Evolutionary conservation across 2,797 vertebrate genomes (phyloP), one percentile per base, ranked within the genome.

Genomic region (Numenius phaeopus): DNA sequence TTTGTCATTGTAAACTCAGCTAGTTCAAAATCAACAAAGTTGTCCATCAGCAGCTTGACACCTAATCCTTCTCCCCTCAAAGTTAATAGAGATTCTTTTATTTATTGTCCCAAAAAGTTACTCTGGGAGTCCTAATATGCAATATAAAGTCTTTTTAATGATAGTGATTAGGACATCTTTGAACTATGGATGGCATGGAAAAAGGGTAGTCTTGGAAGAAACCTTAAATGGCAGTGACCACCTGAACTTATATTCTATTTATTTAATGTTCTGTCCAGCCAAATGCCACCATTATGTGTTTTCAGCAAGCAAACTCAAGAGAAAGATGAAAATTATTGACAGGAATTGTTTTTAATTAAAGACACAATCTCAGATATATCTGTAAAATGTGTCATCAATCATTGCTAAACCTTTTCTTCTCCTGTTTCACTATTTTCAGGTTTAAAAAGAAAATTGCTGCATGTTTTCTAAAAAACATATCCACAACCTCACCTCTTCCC

Each of bases 381-480:
- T 69, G 47, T 62, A 70, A 94, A 93, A 79, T 39, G 0, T 59
- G 17, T 5, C 21, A 83, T 42, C 37, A 46, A 5, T 65, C 13
- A 67, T 24, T 61, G 27, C 8, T 23, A 32, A 54, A 54, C 66
- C 13, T 76, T 94, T 88, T 2, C 5, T 50, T 91, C 37, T 79
- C 32, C 26, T 40, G 20, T 69, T 34, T 90, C n/a, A 34, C 42
- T 83, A n/a, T 39, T 73, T 69, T 17, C 20, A 59, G 76, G 7
- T 84, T 87, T 54, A 81, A 94, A 95, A 90, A 44, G 27, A 92
- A 92, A 94, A 87, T 65, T 40, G 34, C 47, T 84, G 5, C 18
- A 54, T 30, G 29, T 79, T 93, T 91, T 88, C 59, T 89, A 62
- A 62, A 47, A 66, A 66, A 30, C 14, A 9, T 37, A 42, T 59